Conservation (phyloP, 2,113 vertebrate species). For the Oceanites oceanicus region DNA sequence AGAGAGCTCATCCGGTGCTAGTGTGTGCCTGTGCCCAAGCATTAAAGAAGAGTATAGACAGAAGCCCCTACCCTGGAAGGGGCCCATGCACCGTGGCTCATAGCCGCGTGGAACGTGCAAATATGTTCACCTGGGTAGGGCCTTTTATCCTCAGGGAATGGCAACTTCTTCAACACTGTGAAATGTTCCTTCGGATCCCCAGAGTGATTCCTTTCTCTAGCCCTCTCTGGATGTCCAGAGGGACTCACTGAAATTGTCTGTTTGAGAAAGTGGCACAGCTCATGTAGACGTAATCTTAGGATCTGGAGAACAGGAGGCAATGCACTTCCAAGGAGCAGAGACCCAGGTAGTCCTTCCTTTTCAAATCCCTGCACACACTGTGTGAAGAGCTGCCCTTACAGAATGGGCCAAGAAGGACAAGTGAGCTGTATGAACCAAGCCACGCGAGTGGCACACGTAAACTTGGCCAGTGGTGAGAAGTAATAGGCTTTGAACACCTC, state of each 20-base stretch:
- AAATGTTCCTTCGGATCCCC: background rate
- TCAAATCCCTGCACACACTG: background rate
- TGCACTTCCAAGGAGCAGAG: background rate
- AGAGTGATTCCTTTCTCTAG: background rate
- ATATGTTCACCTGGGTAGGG: background rate
- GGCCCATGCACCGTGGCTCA: background rate
- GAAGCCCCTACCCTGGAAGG: background rate
- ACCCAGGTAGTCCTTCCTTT: fast-evolving
- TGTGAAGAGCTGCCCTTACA: background rate
- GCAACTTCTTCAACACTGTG: background rate
- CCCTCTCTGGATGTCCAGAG: background rate
- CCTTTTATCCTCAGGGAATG: background rate
- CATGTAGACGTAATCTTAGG: background rate
- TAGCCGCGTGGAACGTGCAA: fast-evolving
- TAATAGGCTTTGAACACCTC: background rate
- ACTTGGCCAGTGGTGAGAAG: background rate
- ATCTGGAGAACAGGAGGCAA: background rate
- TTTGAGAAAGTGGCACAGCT: background rate
- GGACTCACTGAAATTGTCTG: background rate
- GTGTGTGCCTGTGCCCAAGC: background rate
- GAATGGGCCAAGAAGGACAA: background rate
- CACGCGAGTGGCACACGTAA: fast-evolving
- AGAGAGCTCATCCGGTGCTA: background rate
- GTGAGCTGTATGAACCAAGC: background rate
- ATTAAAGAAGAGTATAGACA: background rate